These are phyloP conservation scores for Myzus persicae DNA, from an alignment of 1,140 invertebrate genomes.

Conservation along the genomic window DNA sequence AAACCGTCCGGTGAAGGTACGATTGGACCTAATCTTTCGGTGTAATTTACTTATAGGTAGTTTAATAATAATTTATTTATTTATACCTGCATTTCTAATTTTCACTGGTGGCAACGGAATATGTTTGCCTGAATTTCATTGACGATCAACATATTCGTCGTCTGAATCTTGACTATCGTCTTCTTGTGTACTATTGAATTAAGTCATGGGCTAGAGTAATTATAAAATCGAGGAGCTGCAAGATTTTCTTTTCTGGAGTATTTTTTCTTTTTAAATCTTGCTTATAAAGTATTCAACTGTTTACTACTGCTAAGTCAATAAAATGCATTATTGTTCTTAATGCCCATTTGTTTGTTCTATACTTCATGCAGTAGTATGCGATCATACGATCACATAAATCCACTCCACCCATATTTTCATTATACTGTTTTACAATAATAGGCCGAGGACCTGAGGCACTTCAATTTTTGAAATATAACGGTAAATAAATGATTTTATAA, in stretches of 20 bases:
- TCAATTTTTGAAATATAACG: no score
- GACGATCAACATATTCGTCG: background rate
- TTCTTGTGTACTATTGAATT: background rate
- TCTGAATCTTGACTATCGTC: background rate
- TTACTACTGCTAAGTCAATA: background rate
- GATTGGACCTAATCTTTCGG: no score
- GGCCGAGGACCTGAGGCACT: no score
- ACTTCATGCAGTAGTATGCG: no score
- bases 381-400: no score
- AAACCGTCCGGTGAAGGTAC: no score
- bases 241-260: background rate
- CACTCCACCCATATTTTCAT: no score
- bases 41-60: no score
- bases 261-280: slow-evolving; percentile 22
- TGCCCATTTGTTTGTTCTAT: no score
- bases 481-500: no score
- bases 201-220: background rate
- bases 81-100: background rate
- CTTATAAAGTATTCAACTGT: slow-evolving; percentile 3
- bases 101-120: background rate
- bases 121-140: slow-evolving; percentile 5
- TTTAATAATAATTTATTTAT: background rate
- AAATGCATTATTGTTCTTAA: no score
- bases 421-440: no score
- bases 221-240: background rate